These are phyloP conservation scores for Boloria selene DNA, from an alignment of 2,888 invertebrate genomes.

Conservation along the genomic window DNA sequence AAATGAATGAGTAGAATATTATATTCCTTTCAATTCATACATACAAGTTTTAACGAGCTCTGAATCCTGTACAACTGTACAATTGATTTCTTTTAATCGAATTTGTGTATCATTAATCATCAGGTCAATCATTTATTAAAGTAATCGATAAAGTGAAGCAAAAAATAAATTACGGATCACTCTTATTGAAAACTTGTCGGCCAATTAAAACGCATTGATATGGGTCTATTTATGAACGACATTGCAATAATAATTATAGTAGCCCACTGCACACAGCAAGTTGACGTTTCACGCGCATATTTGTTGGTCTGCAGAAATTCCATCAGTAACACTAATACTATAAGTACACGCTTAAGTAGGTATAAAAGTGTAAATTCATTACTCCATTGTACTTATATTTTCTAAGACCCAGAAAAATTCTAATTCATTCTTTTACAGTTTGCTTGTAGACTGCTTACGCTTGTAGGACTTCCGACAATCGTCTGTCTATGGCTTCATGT, in stretches of 20 bases:
- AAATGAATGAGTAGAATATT: constrained; percentile 2
- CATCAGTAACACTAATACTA: no score
- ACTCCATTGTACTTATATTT: background rate
- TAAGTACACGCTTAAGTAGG: background rate
- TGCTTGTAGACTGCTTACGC: constrained; percentile 7
- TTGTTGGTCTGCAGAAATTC: background rate
- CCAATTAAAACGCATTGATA: constrained; percentile 16
- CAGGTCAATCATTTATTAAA: constrained; percentile 13
- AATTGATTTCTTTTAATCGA: constrained; percentile 16
- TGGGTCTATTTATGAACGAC: background rate
- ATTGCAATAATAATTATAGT: constrained; percentile 5
- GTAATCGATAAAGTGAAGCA: constrained; percentile 7
- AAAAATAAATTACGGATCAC: constrained; percentile 15
- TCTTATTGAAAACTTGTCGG: constrained; percentile 12
- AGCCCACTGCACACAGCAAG: background rate
- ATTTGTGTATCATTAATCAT: constrained; percentile 20
- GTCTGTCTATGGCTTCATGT: constrained; percentile 8
- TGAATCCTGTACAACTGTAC: background rate
- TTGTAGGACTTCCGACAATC: constrained; percentile 11
- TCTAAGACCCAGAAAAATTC: background rate
- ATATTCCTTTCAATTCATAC: background rate
- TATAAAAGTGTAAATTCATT: background rate
- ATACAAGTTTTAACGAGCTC: constrained; percentile 4
- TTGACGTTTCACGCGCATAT: background rate
- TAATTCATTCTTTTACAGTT: background rate